A percentile compares a stretch with the other conserved stretches of the same genome.
These are phyloP conservation scores for Aurelia sp. DNA, from an alignment of 30 jellyfish, hydroid and myxozoan species.

Conservation along the genomic window DNA sequence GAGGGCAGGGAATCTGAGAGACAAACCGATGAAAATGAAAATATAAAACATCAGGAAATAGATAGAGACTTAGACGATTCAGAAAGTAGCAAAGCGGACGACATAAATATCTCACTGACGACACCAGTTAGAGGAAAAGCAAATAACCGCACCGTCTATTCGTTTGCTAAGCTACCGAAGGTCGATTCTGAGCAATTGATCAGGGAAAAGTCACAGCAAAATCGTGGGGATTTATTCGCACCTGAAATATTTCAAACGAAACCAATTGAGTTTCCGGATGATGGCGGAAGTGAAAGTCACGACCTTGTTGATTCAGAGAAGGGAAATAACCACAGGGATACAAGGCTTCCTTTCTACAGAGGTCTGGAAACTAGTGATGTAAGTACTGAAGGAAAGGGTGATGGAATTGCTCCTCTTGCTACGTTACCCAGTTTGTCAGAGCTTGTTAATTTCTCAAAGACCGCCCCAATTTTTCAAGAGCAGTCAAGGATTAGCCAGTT, in stretches of 20 bases:
- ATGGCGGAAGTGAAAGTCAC: slow-evolving; percentile 9
- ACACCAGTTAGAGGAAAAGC: background rate
- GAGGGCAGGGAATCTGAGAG: background rate
- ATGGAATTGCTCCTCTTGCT: background rate
- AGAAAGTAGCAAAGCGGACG: slow-evolving; percentile 9
- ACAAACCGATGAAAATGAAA: background rate
- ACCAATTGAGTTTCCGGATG: slow-evolving; percentile 18
- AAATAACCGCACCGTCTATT: slow-evolving; percentile 17
- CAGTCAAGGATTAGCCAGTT: background rate
- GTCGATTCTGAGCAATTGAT: slow-evolving; percentile 9
- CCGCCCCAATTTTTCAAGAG: slow-evolving; percentile 27
- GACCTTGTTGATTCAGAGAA: slow-evolving; percentile 12
- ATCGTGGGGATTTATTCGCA: slow-evolving; percentile 1
- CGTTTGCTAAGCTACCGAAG: slow-evolving; percentile 16
- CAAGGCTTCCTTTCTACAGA: background rate
- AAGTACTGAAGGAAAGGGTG: background rate
- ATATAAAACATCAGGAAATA: background rate
- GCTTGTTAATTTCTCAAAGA: slow-evolving; percentile 27
- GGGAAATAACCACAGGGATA: slow-evolving; percentile 11
- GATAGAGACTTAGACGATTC: background rate
- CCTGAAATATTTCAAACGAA: slow-evolving; percentile 6
- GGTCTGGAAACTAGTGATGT: slow-evolving; percentile 14
- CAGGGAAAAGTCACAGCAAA: background rate
- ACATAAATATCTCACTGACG: slow-evolving; percentile 2
- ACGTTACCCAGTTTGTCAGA: slow-evolving; percentile 68